Evolutionary conservation across 2,888 invertebrate species (phyloP).

Genomic region (Megastigmus dorsalis): DNA sequence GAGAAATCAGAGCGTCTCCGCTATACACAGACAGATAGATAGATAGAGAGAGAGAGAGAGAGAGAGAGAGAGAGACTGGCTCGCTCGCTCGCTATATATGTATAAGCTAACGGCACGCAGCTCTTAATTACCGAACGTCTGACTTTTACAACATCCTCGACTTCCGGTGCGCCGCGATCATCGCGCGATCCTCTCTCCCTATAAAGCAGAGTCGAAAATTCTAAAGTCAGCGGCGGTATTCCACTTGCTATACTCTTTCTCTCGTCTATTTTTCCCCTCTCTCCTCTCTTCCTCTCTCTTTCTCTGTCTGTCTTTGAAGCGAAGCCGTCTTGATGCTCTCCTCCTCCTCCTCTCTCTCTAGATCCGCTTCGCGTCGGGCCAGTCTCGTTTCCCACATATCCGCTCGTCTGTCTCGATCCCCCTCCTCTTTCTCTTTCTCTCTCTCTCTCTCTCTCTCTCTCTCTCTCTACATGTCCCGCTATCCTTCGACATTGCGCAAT

Average conservation of each 20-base stretch:
- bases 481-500: conserved; percentile 38
- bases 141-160: conserved; percentile 29
- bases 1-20: conserved; percentile 17
- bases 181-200: too few relatives aligned
- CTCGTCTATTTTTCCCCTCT: too few relatives aligned
- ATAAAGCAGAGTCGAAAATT: too few relatives aligned
- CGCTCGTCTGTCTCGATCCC: background rate
- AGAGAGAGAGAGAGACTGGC: background rate
- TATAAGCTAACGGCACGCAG: background rate
- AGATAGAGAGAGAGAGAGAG: too few relatives aligned
- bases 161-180: conserved; percentile 38
- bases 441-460: background rate
- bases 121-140: conserved; percentile 25
- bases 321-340: too few relatives aligned
- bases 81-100: too few relatives aligned
- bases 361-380: background rate
- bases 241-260: too few relatives aligned
- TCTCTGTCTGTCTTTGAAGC: too few relatives aligned
- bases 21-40: too few relatives aligned
- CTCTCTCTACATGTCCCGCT: background rate
- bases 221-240: too few relatives aligned
- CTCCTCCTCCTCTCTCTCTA: background rate
- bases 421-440: background rate
- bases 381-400: conserved; percentile 27
- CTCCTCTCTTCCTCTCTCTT: too few relatives aligned